Percentiles rank a stretch among this genome's conserved stretches.
Conservation (phyloP, 2,113 vertebrate species). For the Calonectris borealis region DNA sequence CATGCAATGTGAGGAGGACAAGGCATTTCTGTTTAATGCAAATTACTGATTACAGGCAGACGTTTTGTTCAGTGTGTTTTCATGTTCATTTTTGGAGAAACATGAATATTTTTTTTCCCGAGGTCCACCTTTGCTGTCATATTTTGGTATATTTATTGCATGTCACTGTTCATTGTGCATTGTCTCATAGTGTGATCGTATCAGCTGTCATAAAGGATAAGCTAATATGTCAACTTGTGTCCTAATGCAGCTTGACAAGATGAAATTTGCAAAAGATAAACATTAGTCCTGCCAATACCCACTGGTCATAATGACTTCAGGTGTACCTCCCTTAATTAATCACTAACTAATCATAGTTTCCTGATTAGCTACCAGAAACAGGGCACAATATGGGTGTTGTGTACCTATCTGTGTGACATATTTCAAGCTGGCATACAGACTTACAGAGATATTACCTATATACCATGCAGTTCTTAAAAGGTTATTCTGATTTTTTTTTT, state of each 20-base stretch:
- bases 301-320: not conserved
- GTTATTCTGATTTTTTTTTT: not conserved
- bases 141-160: not conserved
- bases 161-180: not conserved
- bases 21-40: not conserved
- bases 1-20: not conserved
- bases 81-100: not conserved
- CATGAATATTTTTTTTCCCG: rapidly evolving
- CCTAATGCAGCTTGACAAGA: slow-evolving; percentile 13
- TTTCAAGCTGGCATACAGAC: not conserved
- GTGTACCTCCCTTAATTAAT: not conserved
- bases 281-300: not conserved
- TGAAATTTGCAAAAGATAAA: slow-evolving; percentile 3
- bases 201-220: not conserved
- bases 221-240: not conserved
- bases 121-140: not conserved
- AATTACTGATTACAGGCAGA: not conserved
- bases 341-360: not conserved
- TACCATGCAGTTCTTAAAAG: not conserved
- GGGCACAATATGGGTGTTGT: not conserved
- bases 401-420: not conserved
- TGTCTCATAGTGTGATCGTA: not conserved
- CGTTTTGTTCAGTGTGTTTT: not conserved
- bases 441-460: not conserved
- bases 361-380: not conserved